Conservation (phyloP, 2,113 vertebrate species). For the Pedetes capensis region DNA sequence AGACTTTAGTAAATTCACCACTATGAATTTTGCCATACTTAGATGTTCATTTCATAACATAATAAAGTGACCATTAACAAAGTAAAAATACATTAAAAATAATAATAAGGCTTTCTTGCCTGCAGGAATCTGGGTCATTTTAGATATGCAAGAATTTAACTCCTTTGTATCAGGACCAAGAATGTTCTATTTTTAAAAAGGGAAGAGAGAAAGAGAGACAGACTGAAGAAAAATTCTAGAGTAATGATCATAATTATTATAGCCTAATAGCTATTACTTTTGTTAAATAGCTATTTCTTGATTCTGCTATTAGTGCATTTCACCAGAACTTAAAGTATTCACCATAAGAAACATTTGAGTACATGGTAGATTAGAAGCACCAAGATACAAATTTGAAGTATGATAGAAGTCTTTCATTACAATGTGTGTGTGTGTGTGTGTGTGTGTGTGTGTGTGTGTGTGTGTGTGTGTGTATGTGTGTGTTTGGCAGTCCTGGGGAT, state of each 20-base stretch:
- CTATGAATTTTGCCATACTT: background rate
- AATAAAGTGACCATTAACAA: background rate
- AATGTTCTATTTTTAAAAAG: background rate
- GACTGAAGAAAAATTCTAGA: background rate
- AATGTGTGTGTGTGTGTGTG: too few species aligned
- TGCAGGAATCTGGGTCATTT: background rate
- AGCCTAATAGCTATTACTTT: background rate
- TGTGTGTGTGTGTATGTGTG: too few species aligned
- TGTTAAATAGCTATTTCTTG: background rate
- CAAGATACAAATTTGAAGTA: background rate
- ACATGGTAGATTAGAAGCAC: background rate
- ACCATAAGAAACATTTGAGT: background rate
- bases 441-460: too few species aligned
- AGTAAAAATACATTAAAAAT: background rate
- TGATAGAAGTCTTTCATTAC: background rate
- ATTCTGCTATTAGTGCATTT: background rate
- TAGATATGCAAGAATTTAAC: background rate
- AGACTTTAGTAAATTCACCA: background rate
- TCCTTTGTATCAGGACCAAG: background rate
- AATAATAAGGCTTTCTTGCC: background rate
- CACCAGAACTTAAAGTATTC: background rate
- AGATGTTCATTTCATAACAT: background rate
- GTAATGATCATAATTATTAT: background rate
- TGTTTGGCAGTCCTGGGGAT: background rate
- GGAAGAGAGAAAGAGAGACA: fast-evolving